Evolutionary conservation across 35 echinoderm and acorn worm genomes (phyloP).

Genomic region (Chiridota heheva): DNA sequence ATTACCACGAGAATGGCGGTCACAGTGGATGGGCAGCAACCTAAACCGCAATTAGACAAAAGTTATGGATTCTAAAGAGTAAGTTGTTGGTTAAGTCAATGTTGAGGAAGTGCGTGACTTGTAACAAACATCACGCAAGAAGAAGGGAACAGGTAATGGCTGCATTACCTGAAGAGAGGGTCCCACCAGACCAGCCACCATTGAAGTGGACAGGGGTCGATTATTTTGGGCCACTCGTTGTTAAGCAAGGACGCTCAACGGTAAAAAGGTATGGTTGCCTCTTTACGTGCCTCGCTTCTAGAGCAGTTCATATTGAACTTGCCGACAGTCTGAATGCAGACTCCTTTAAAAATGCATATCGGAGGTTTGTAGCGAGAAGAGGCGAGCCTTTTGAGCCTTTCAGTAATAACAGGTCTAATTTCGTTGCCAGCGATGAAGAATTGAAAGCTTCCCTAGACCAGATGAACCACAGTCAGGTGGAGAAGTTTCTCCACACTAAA

Average conservation of each 20-base stretch:
- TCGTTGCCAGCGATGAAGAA: background rate
- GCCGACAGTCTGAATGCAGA: background rate
- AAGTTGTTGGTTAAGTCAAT: background rate
- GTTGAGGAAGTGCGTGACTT: slow-evolving; percentile 11
- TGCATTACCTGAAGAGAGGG: background rate
- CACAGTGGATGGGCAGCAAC: slow-evolving; percentile 45
- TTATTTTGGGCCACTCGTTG: slow-evolving; percentile 19
- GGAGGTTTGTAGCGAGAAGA: background rate
- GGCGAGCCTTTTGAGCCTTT: background rate
- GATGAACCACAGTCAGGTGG: background rate
- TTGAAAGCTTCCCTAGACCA: background rate
- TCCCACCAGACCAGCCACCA: slow-evolving; percentile 10
- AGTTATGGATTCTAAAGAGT: slow-evolving; percentile 36
- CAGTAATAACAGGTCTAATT: background rate
- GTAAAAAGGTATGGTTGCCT: slow-evolving; percentile 33
- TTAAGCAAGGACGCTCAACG: background rate
- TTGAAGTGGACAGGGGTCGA: slow-evolving; percentile 5
- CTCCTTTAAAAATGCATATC: background rate
- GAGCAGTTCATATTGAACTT: slow-evolving; percentile 3
- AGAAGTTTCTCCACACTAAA: background rate
- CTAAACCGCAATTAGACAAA: slow-evolving; percentile 19
- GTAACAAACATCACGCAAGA: background rate
- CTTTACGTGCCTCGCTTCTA: slow-evolving; percentile 21
- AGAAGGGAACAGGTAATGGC: slow-evolving; percentile 23
- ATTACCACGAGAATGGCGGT: slow-evolving; percentile 34